phyloP scores from a whole-genome alignment of 2,888 invertebrate species.

The Pandemis heparana region DNA sequence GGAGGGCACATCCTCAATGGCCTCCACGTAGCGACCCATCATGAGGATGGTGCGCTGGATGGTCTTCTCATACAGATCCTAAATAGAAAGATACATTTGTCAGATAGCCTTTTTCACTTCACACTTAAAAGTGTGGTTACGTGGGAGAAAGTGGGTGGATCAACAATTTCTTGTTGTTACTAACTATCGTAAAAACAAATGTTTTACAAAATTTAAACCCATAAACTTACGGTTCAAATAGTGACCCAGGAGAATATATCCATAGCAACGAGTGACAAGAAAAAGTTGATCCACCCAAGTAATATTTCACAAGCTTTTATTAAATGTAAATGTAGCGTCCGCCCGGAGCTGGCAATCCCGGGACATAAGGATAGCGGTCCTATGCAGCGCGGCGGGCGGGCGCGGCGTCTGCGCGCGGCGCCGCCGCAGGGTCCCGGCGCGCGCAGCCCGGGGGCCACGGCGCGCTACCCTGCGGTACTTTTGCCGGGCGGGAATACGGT shows the following conservation, averaged over 20 bases:
- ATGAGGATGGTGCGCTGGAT: slow-evolving; percentile 99
- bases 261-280: no score
- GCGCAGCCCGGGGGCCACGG: slow-evolving; percentile 41
- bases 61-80: slow-evolving; percentile 98
- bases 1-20: slow-evolving; percentile 99
- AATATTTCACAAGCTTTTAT: no score
- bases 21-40: slow-evolving; percentile 99
- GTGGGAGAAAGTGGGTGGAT: no score
- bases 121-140: no score
- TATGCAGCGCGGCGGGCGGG: slow-evolving; percentile 87
- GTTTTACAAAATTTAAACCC: no score
- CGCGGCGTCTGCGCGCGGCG: slow-evolving; percentile 85
- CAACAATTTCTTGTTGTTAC: no score
- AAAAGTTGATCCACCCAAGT: no score
- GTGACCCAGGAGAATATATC: no score
- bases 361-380: slow-evolving; percentile 94
- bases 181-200: no score
- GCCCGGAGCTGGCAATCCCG: slow-evolving; percentile 87
- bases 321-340: slow-evolving; percentile 68
- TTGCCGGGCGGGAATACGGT: slow-evolving; percentile 50
- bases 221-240: no score
- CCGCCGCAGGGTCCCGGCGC: slow-evolving; percentile 72
- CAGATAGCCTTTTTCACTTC: no score
- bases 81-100: not conserved
- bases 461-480: slow-evolving; percentile 70